Conservation (phyloP, 2,797 vertebrate species). For the Gymnodraco acuticeps region DNA sequence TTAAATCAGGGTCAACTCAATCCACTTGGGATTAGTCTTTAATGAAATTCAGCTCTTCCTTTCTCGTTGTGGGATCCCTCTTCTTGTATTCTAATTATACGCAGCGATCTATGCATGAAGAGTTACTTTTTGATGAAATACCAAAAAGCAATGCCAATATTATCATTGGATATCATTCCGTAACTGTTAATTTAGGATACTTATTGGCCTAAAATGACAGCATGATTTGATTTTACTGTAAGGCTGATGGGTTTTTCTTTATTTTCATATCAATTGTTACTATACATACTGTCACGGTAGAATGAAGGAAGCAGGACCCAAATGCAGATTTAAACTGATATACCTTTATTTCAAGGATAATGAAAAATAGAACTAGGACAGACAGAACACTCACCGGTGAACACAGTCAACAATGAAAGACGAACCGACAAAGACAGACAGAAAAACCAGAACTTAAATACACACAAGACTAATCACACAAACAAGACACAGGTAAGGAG, state of each 20-base stretch:
- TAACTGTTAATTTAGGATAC: conserved; percentile 36
- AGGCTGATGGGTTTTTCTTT: conserved; percentile 34
- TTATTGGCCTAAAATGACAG: conserved; percentile 48
- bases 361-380: no score
- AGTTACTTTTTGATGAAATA: conserved; percentile 50
- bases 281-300: no score
- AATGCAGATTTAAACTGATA: no score
- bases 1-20: conserved; percentile 45
- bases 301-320: no score
- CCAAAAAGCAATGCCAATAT: conserved; percentile 12
- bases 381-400: no score
- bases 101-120: conserved; percentile 52
- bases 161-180: conserved; percentile 36
- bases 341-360: no score
- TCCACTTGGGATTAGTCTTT: conserved; percentile 38
- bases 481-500: no score
- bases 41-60: conserved; percentile 49
- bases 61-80: conserved; percentile 27
- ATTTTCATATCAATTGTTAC: conserved; percentile 15
- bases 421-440: no score
- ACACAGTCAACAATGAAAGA: no score
- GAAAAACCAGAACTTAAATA: no score
- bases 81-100: conserved; percentile 64
- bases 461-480: no score
- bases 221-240: conserved; percentile 40